Evolutionary conservation across 1,140 invertebrate genomes (phyloP), one percentile per base, ranked within the genome.

Genomic region (Apis florea): DNA sequence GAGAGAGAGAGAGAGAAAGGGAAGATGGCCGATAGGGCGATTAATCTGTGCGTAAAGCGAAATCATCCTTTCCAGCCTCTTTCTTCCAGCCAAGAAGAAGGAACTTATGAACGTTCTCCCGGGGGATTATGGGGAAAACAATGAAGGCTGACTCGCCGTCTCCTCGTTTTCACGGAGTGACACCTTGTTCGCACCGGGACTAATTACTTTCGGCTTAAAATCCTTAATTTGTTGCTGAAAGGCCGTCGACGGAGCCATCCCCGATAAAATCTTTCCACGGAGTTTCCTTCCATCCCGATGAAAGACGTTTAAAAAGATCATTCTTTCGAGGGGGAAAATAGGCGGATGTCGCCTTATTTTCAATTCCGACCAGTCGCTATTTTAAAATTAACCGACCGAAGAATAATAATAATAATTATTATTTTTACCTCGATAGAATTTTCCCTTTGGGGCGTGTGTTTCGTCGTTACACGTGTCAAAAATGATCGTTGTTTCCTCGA

Each of bases 141-240:
- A 89, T 86, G 85, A 88, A 79, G 88, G 73, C 84, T 81, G 79
- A 78, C 83, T 79, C 76, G 70, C 78, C 75, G 69, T 83, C 77
- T 88, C 73, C 61, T 80, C 73, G 74, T 71, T 83, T 86, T 64
- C 80, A 76, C 83, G 63, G 83, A 83, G 74, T 87, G 85, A 89
- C 88, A 87, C 88, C 88, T 88, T 83, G 83, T 83, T 85, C 83
- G 74, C n/a, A n/a, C 63, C 76, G 63, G 71, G 87, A 88, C 85
- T 89, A 89, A 89, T 89, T 89, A 89, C 84, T 89, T 88, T 86
- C 84, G 84, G 88, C 88, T 89, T 89, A 89, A 89, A 88, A 88
- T 89, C 85, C 81, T 89, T 88, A 89, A 89, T 89, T 87, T 86
- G 85, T 89, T 84, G 78, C 81, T 82, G 76, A 86, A 89, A 86